Evolutionary conservation across 2,888 invertebrate genomes (phyloP).

Genomic region (Andrena hattorfiana): DNA sequence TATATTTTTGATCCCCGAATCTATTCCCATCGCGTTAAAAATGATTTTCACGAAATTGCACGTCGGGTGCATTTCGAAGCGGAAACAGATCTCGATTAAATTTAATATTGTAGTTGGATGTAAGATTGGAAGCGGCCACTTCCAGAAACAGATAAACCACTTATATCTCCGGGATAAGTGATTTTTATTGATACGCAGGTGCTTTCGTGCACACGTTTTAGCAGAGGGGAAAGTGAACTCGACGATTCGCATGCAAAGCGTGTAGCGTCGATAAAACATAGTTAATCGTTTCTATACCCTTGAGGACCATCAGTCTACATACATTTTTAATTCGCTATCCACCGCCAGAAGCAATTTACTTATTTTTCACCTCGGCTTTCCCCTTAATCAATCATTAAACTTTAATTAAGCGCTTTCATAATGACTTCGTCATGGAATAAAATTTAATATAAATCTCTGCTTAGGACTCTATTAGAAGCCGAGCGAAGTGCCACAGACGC

Average conservation of each 20-base stretch:
- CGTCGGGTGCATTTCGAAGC: no score
- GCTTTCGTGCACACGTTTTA: background rate
- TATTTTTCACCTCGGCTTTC: background rate
- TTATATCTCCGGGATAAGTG: background rate
- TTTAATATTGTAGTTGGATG: no score
- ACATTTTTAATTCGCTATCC: constrained; percentile 4
- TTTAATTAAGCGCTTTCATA: background rate
- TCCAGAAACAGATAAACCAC: background rate
- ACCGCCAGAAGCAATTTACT: background rate
- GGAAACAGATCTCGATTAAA: no score
- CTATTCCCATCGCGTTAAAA: no score
- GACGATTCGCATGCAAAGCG: constrained; percentile 20
- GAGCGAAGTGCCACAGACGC: background rate
- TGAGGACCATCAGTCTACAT: background rate
- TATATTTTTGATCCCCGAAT: no score
- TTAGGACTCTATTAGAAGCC: background rate
- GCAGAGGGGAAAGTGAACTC: constrained; percentile 14
- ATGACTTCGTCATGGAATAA: background rate
- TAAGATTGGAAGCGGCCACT: no score
- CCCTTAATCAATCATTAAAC: background rate
- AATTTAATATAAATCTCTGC: background rate
- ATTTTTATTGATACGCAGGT: background rate
- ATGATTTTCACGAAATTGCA: no score
- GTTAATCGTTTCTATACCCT: constrained; percentile 7
- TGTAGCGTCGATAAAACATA: constrained; percentile 29